A percentile compares a stretch with the other conserved stretches of the same genome.
These are phyloP conservation scores for Myxocyprinus asiaticus DNA, from an alignment of 2,113 vertebrate species.

Conservation along the genomic window DNA sequence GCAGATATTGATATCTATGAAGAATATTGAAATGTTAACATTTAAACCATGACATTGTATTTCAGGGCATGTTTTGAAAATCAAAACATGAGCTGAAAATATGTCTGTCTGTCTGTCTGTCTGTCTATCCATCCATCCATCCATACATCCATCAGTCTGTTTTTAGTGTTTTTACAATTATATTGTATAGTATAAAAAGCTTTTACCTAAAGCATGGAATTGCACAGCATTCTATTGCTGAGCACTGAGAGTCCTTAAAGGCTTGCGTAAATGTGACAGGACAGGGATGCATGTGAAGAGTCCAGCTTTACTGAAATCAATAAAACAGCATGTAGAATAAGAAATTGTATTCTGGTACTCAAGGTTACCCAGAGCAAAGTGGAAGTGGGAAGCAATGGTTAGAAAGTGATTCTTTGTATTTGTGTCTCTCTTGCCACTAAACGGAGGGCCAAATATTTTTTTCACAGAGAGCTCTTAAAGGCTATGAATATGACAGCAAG, in stretches of 20 bases:
- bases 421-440: not conserved
- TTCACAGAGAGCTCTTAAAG: conserved; percentile 19
- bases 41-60: too few species aligned
- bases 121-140: too few species aligned
- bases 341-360: conserved; percentile 37
- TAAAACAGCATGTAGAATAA: conserved; percentile 14
- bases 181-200: too few species aligned
- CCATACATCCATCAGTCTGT: too few species aligned
- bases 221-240: conserved; percentile 16
- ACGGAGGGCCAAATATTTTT: conserved; percentile 1
- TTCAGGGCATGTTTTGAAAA: too few species aligned
- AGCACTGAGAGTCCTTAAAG: conserved; percentile 12
- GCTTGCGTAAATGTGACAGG: conserved; percentile 32
- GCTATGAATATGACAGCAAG: conserved; percentile 26
- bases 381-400: not conserved
- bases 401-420: conserved; percentile 29
- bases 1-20: too few species aligned
- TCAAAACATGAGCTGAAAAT: too few species aligned
- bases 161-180: too few species aligned
- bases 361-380: conserved; percentile 18
- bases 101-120: too few species aligned
- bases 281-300: conserved; percentile 9
- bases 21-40: too few species aligned
- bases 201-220: not conserved
- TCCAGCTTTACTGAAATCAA: conserved; percentile 35